Base-by-base conservation (phyloP, 2,888 invertebrate genomes). In the Nomada hirtipes region DNA sequence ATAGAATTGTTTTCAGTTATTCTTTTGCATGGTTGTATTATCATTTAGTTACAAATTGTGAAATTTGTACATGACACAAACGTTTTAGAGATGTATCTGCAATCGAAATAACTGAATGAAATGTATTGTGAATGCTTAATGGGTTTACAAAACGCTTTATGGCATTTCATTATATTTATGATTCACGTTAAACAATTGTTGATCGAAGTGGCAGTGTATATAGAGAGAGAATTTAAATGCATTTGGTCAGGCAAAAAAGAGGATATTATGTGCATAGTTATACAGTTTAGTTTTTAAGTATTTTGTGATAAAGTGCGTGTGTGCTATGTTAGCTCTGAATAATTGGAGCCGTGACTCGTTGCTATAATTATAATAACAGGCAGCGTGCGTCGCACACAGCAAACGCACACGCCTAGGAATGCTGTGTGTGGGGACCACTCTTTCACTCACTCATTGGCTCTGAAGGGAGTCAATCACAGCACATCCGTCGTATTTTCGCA, bases 321-420 rank as follows among this genome's bases (percentile, higher is more conserved):
- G 89, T 91, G 90, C 85, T 91, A 90, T 87, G 85, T 90, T 91
- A 92, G 92, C 89, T 89, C 88, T 91, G 86, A 90, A 89, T 85
- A 91, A 91, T 89, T 90, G 90, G 91, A 91, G 91, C 92, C 90
- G 92, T 92, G 92, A 92, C 90, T 91, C 91, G 92, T 92, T 92
- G 91, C 90, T 92, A 91, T 92, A 91, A 92, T 92, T 92, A 91
- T 92, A 92, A 92, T 92, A 89, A 92, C 92, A 92, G 92, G 92
- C 92, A 91, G 91, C 92, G 92, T 91, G 91, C 91, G 92, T 92
- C 92, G 90, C 91, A 91, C 91, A 92, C 92, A 92, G 90, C 91
- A 92, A 92, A 92, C 90, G 91, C 91, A 91, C 92, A 92, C 91
- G 90, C 90, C 91, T 92, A 92, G 92, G 92, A 92, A 92, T 91